phyloP scores from a whole-genome alignment of 2,797 vertebrate genomes.

The Syngnathus rostellatus region DNA sequence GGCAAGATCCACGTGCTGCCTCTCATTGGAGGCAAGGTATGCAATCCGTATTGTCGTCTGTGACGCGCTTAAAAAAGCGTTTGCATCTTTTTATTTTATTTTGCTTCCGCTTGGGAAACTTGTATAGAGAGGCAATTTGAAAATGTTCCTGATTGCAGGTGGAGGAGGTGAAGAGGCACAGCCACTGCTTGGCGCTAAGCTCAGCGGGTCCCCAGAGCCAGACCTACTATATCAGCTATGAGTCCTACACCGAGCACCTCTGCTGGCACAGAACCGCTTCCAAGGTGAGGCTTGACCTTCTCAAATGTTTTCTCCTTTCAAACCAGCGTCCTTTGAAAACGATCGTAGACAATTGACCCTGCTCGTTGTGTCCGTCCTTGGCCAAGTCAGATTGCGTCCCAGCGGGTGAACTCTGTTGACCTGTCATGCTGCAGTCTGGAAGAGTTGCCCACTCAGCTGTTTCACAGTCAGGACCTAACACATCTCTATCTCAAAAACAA shows the following conservation, averaged over 20 bases:
- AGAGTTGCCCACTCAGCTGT: constrained; percentile 86
- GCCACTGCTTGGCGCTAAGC: constrained; percentile 93
- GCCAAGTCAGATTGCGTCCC: constrained; percentile 82
- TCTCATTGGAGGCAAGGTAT: constrained; percentile 93
- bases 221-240: constrained; percentile 94
- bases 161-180: constrained; percentile 93
- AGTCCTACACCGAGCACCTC: constrained; percentile 90
- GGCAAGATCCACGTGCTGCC: constrained; percentile 98
- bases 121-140: too few relatives aligned
- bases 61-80: too few relatives aligned
- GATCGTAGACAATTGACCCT: background rate
- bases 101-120: too few relatives aligned
- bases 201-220: constrained; percentile 91
- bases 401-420: constrained; percentile 94
- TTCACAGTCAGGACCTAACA: constrained; percentile 96
- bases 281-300: constrained; percentile 65
- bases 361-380: background rate
- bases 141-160: constrained; percentile 66
- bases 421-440: constrained; percentile 95
- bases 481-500: constrained; percentile 98
- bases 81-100: too few relatives aligned
- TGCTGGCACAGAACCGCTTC: constrained; percentile 90
- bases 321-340: too few relatives aligned
- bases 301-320: background rate
- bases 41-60: too few relatives aligned